Evolutionary conservation across 92 coral and sea anemone species (phyloP).

Genomic region (Heliopora coerulea): DNA sequence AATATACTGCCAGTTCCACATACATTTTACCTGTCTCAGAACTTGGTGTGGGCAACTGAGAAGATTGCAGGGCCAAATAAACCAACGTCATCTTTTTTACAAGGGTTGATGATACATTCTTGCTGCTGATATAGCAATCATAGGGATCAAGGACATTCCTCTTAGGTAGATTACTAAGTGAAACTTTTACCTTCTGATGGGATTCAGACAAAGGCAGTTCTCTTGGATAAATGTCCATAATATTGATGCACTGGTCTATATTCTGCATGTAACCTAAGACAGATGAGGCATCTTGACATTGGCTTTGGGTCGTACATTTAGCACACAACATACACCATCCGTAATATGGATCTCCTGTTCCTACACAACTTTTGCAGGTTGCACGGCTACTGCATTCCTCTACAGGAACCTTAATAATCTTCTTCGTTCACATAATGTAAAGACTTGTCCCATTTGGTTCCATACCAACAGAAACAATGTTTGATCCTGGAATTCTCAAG

Average conservation of each 20-base stretch:
- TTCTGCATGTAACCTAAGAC: slow-evolving; percentile 15
- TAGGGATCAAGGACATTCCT: neutral
- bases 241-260: slow-evolving; percentile 15
- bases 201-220: slow-evolving; percentile 8
- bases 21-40: slow-evolving; percentile 14
- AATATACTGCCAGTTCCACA: slow-evolving; percentile 14
- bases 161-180: slow-evolving; percentile 8
- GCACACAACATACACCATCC: slow-evolving; percentile 37
- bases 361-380: slow-evolving; percentile 27
- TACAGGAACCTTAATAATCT: slow-evolving; percentile 29
- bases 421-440: neutral
- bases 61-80: slow-evolving; percentile 12
- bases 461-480: slow-evolving; percentile 16
- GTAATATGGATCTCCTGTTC: slow-evolving; percentile 28
- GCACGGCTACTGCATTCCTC: slow-evolving; percentile 17
- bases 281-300: slow-evolving; percentile 7
- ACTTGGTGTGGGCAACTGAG: slow-evolving; percentile 16
- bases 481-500: neutral
- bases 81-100: neutral
- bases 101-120: slow-evolving; percentile 7
- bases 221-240: slow-evolving; percentile 1
- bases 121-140: slow-evolving; percentile 18
- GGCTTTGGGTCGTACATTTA: neutral
- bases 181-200: slow-evolving; percentile 3
- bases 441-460: neutral